Percentiles rank a stretch among this genome's conserved stretches.
These are phyloP conservation scores for Selene dorsalis DNA, from an alignment of 2,797 vertebrate genomes.

Conservation along the genomic window DNA sequence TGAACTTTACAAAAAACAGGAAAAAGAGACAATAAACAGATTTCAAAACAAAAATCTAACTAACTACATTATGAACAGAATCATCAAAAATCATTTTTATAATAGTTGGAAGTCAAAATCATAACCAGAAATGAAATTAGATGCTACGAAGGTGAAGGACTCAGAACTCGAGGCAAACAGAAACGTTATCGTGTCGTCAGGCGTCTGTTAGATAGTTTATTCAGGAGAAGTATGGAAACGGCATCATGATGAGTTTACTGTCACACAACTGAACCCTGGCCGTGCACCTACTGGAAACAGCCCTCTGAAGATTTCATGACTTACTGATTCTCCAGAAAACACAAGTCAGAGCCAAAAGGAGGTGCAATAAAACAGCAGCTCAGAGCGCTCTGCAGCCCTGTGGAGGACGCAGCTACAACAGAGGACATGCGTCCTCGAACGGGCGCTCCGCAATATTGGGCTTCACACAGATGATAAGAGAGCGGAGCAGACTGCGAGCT, in stretches of 20 bases:
- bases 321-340: neutral
- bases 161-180: neutral
- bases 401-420: neutral
- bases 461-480: neutral
- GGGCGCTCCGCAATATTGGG: neutral
- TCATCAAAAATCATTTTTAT: too few species aligned
- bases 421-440: neutral
- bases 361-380: neutral
- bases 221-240: neutral
- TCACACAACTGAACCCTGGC: neutral
- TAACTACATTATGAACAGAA: too few species aligned
- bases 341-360: neutral
- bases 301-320: neutral
- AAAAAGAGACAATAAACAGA: too few species aligned
- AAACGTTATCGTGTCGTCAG: neutral
- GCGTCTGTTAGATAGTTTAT: conserved; percentile 10
- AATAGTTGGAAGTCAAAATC: too few species aligned
- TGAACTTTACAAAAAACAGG: too few species aligned
- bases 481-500: conserved; percentile 44
- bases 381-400: neutral
- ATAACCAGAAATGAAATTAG: too few species aligned
- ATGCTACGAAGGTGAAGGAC: neutral
- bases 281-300: neutral
- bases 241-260: conserved; percentile 25
- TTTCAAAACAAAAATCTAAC: too few species aligned